These are phyloP conservation scores for Heterohyrax brucei DNA, from an alignment of 2,797 vertebrate species.

Conservation along the genomic window DNA sequence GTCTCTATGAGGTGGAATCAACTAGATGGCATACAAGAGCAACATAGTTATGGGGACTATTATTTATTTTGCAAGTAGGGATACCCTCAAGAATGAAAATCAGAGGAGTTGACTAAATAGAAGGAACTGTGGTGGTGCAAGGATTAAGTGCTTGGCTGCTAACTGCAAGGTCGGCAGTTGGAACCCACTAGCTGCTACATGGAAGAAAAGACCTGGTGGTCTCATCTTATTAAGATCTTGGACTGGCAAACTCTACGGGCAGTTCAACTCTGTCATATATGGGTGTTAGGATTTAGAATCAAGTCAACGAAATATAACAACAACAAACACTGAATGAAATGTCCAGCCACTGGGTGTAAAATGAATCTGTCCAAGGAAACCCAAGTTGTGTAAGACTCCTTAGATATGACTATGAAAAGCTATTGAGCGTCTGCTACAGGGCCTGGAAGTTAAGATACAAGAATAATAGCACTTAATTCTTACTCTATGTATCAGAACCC, in stretches of 20 bases:
- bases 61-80: conserved; percentile 13
- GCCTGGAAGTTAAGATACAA: not conserved
- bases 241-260: not conserved
- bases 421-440: not conserved
- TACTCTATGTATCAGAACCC: not conserved
- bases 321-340: not conserved
- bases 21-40: no score
- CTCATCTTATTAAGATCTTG: not conserved
- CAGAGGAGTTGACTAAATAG: not conserved
- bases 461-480: not conserved
- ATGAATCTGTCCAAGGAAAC: conserved; percentile 12
- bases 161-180: not conserved
- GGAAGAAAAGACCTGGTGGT: not conserved
- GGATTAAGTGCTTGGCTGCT: not conserved
- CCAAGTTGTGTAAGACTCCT: not conserved
- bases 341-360: not conserved
- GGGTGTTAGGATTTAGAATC: not conserved
- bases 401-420: not conserved
- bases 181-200: not conserved
- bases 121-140: not conserved
- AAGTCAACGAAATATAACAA: not conserved
- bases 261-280: not conserved
- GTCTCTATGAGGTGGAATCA: no score
- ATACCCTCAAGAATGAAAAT: conserved; percentile 17
- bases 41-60: not conserved